A percentile compares a stretch with the other conserved stretches of the same genome.
phyloP scores from a whole-genome alignment of 2,888 invertebrate genomes.

The Scaptomyza polygonia region DNA sequence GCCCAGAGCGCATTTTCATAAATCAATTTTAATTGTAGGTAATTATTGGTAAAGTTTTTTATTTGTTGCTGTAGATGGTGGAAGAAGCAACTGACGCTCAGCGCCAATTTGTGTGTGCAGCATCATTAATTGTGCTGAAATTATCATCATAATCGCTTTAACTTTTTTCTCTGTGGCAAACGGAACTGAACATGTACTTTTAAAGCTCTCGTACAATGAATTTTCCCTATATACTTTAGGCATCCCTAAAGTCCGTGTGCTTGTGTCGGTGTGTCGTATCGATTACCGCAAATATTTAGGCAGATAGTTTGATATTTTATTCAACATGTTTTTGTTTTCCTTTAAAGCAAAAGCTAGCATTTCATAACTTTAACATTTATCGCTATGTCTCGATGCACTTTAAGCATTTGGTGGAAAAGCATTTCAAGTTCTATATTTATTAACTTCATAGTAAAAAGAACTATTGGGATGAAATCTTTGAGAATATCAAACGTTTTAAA shows the following conservation, averaged over 20 bases:
- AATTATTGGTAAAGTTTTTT: conserved; percentile 73
- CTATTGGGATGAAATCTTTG: too few species aligned
- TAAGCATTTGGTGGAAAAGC: too few species aligned
- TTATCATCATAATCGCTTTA: conserved; percentile 64
- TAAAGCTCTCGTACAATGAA: not conserved
- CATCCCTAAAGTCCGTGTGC: not conserved
- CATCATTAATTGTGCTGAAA: conserved; percentile 69
- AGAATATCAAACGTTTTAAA: too few species aligned
- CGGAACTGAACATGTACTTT: not conserved
- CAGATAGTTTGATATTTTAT: not conserved
- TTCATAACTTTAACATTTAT: too few species aligned
- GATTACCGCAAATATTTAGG: not conserved
- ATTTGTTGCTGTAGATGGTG: not conserved
- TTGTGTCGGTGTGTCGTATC: not conserved
- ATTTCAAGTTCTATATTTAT: too few species aligned
- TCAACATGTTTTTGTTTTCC: too few species aligned
- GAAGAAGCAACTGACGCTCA: conserved; percentile 7
- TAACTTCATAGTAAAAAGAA: too few species aligned
- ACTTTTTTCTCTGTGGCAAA: not conserved
- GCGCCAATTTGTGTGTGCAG: conserved; percentile 37
- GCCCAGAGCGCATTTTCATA: conserved; percentile 62
- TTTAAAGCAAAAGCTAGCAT: too few species aligned
- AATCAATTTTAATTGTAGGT: conserved; percentile 82
- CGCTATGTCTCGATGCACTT: too few species aligned
- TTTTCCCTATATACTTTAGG: too few species aligned